Evolutionary conservation across 2,797 vertebrate species (phyloP).

Genomic region (Pangasius djambal): DNA sequence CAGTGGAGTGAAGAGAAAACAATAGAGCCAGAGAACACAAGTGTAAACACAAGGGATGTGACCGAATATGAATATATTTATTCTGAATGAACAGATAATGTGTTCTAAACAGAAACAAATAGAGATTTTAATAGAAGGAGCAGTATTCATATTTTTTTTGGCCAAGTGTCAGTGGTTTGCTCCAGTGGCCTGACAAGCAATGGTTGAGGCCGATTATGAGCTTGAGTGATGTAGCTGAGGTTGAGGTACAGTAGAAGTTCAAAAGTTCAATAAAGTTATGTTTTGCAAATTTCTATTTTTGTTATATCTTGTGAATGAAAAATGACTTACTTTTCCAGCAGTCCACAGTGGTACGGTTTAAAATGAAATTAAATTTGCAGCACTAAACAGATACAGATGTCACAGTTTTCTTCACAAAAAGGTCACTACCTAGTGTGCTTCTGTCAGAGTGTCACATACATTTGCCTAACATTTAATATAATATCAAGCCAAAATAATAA

Average conservation of each 20-base stretch:
- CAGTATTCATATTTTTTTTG: neutral
- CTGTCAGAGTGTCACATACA: neutral
- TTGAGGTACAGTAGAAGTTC: neutral
- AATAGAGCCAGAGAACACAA: slow-evolving; percentile 43
- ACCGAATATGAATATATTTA: neutral
- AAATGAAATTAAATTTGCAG: neutral
- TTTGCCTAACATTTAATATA: neutral
- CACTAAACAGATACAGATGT: neutral
- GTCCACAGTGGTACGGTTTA: neutral
- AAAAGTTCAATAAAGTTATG: neutral
- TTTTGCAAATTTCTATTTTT: neutral
- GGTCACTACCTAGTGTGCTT: neutral
- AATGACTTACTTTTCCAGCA: neutral
- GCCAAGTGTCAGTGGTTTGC: neutral
- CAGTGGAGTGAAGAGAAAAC: slow-evolving; percentile 60
- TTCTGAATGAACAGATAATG: neutral
- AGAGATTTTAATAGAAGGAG: neutral
- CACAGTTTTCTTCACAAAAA: neutral
- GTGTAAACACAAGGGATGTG: neutral
- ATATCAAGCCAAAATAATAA: neutral
- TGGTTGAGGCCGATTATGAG: neutral
- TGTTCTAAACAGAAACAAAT: neutral
- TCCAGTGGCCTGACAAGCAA: neutral
- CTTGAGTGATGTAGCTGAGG: neutral
- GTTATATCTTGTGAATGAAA: neutral